Evolutionary conservation across 2,113 vertebrate species (phyloP), one percentile per base, ranked within the genome.

Genomic region (Zeus faber): DNA sequence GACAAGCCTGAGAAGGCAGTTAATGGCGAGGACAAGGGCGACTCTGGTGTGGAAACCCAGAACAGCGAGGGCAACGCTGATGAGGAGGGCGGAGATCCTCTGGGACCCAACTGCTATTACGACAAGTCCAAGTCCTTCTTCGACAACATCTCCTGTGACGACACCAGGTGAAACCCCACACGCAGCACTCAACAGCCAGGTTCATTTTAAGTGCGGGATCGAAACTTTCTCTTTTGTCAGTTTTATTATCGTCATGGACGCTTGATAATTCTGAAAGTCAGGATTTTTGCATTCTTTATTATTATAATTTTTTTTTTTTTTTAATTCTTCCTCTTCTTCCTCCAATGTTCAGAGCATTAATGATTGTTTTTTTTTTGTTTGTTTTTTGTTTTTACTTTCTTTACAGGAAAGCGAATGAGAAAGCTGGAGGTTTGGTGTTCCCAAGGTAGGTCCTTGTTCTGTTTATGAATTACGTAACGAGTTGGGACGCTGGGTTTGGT

Each of bases 71-170:
- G 91, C 44, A 92, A 93, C 27, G 2, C 33, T 46, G 91, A 86
- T 0, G 93, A 94, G 2, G 93, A 98, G 2, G 95, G 93, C 49
- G 86, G 69, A 0, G 81, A 96, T 47, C 87, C 91, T 0, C 92
- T 95, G 6, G 92, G 93, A 14, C 91, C 94, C 37, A 95, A 95
- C 77, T 93, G 91, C 69, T 99, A 98, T 76, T 98, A 99, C 23
- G 96, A 98, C 86, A 98, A 97, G 90, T 94, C 95, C 73, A 98
- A 99, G 84, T 97, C 95, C 6, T 99, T 99, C 88, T 98, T 99
- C 10, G 96, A 99, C 88, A 98, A 98, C 84, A 98, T 99, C 85
- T 98, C 95, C 58, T 98, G 97, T 71, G 96, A 98, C 47, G 96
- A 98, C 74, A 91, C 91, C 52, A 95, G 96, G 96, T 98, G 91